A percentile compares a stretch with the other conserved stretches of the same genome.
These are phyloP conservation scores for Drosophila elegans DNA, from an alignment of 1,140 invertebrate genomes.

Conservation along the genomic window DNA sequence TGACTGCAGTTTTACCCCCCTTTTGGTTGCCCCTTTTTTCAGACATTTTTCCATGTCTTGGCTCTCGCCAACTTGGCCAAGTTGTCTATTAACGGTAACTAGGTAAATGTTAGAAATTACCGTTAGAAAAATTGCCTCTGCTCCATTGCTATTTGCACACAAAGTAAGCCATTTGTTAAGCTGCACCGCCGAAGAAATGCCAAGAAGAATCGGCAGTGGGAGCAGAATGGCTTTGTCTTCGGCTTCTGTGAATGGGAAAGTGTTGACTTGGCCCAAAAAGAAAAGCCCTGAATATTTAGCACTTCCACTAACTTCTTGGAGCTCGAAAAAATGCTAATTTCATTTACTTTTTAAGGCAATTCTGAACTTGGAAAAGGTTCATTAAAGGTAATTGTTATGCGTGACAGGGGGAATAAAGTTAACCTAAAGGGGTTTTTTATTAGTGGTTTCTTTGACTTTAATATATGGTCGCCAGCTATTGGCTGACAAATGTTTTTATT, in stretches of 20 bases:
- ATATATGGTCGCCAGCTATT: neutral
- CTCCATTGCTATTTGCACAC: constrained; percentile 51
- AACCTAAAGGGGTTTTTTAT: neutral
- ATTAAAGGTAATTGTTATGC: constrained; percentile 11
- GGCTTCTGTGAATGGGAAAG: constrained; percentile 42
- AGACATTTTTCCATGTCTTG: constrained; percentile 73
- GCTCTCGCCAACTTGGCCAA: constrained; percentile 76
- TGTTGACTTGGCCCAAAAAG: constrained; percentile 33
- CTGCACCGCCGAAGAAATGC: constrained; percentile 21
- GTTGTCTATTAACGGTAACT: constrained; percentile 83
- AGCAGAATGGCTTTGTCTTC: constrained; percentile 20
- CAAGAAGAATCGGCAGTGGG: constrained; percentile 27
- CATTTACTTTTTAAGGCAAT: constrained; percentile 14
- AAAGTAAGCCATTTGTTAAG: constrained; percentile 62
- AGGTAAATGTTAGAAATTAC: constrained; percentile 79
- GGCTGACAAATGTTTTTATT: neutral
- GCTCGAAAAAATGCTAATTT: constrained; percentile 34
- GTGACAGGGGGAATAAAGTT: neutral
- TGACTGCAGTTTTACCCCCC: constrained; percentile 24
- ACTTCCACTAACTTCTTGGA: constrained; percentile 37
- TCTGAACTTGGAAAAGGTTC: neutral
- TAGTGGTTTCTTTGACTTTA: neutral
- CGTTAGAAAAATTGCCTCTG: constrained; percentile 77
- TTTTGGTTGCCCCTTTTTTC: constrained; percentile 5
- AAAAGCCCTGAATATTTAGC: constrained; percentile 31